Evolutionary conservation across 2,888 invertebrate genomes (phyloP).

Genomic region (Dicyrtomina minuta): DNA sequence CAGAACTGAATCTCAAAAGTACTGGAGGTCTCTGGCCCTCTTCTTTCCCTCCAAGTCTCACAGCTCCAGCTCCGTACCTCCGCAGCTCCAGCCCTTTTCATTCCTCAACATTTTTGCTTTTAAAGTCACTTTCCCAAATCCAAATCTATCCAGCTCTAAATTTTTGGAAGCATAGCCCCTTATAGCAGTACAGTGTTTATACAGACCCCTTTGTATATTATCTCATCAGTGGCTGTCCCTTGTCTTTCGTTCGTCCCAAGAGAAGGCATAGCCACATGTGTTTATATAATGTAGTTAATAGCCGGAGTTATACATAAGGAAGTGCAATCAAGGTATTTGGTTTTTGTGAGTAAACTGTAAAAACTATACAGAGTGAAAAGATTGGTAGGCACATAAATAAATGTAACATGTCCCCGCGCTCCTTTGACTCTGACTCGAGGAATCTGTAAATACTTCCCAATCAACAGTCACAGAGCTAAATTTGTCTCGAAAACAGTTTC

Average conservation of each 20-base stretch:
- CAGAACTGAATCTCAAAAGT: constrained; percentile 48
- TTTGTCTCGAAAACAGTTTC: constrained; percentile 35
- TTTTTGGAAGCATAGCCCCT: background rate
- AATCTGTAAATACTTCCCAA: no score
- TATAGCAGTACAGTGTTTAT: no score
- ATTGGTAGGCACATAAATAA: no score
- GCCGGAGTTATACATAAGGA: no score
- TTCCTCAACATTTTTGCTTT: background rate
- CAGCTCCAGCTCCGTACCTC: constrained; percentile 18
- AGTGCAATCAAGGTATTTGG: no score
- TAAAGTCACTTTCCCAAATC: background rate
- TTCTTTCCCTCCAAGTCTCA: constrained; percentile 1
- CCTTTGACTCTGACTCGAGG: background rate
- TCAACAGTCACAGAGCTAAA: constrained; percentile 5
- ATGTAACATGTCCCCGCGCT: constrained; percentile 5
- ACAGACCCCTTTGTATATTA: background rate
- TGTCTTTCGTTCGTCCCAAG: constrained; percentile 37
- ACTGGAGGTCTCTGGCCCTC: constrained; percentile 46
- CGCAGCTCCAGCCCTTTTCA: constrained; percentile 25
- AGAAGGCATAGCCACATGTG: no score
- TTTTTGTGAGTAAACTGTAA: no score
- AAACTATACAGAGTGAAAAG: no score
- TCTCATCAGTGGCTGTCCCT: background rate
- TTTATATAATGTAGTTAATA: no score
- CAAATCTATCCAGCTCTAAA: background rate